Base-by-base conservation (phyloP, 1,140 invertebrate genomes). In the Ptiloglossa arizonensis region DNA sequence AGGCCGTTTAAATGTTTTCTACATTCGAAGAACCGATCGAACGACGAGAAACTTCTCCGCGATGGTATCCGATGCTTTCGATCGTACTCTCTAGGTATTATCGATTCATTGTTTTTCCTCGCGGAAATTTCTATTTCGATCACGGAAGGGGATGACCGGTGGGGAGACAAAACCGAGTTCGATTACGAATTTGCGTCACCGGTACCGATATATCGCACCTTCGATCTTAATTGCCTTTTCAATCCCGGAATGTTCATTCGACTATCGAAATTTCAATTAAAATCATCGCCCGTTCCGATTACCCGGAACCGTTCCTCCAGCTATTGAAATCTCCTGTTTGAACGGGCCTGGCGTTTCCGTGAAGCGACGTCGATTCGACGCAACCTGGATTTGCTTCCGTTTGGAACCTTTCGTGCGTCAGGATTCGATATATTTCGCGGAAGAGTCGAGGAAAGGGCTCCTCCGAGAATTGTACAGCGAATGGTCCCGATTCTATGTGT, bases 261-360 rank as follows among this genome's bases (percentile, higher is more conserved):
- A 48, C 64, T 69, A 57, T 68, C 73, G 73, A 75, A 75, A 75
- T 69, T 75, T 75, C 73, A 75, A 75, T 75, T 75, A 75, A 75
- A 75, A 75, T 69, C 32, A 75, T 69, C 73, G 44, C 17, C 35
- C 22, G 29, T 69, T 0, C 73, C 64, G 64, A 75, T 59, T 69
- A 69, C 63, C 41, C 17, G 62, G n/a, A 48, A 57, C 52, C 38
- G 63, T 67, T 69, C 44, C 41, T 22, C 29, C 24, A 9, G n/a
- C 41, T 17, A 48, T 68, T 69, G 41, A 38, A 75, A 46, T 11
- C 4, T n/a, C 27, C 27, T 9, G 11, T 27, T 50, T n/a, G 9
- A n/a, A 38, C 32, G 13, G 27, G 9, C n/a, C 38, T 48, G 27
- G 9, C 1, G 32, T 35, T 15, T 17, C 15, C 15, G 38, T 19